Evolutionary conservation across 2,113 vertebrate species (phyloP), one percentile per base, ranked within the genome.

Genomic region (Xiphophorus couchianus): DNA sequence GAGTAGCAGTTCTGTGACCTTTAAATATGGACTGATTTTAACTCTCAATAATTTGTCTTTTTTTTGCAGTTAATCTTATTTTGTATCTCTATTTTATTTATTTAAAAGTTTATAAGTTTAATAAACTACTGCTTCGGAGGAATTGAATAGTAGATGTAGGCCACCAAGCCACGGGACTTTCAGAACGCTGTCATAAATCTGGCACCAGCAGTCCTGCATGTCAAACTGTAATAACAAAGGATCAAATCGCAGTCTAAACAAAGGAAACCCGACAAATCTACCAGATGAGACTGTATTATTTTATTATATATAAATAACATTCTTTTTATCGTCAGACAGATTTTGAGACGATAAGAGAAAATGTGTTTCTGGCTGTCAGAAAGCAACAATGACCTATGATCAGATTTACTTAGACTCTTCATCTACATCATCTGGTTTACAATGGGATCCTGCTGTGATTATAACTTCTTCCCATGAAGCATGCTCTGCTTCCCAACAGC

Each of bases 381-480:
- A 37, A 76, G 68, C 66, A 65, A 66, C 76, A 66, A 66, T 60
- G 61, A 33, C 17, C n/a, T 63, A 0, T 11, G 67, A 74, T 54
- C 39, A 1, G 11, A 25, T 62, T 54, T 66, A n/a, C 39, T 60
- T 44, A 17, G 65, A 74, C 67, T 66, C 30, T 15, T 79, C 66
- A 76, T 60, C 48, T 10, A 54, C 64, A 28, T 80, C 61, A 51
- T 76, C 39, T 62, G 0, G 60, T 87, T 82, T 86, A 84, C 69
- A 84, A 66, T 64, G 39, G 0, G 39, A 37, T 22, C 65, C 73
- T 44, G 37, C 39, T 48, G 42, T 63, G 75, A 75, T 62, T 67
- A 80, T 77, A 42, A 72, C 83, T 13, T 81, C 75, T 82, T 67
- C 77, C 73, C 17, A 51, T 78, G 19, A 48, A n/a, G 29, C 82